Conservation (phyloP, 1,140 invertebrate genomes). For the Ceratosolen fusciceps region DNA sequence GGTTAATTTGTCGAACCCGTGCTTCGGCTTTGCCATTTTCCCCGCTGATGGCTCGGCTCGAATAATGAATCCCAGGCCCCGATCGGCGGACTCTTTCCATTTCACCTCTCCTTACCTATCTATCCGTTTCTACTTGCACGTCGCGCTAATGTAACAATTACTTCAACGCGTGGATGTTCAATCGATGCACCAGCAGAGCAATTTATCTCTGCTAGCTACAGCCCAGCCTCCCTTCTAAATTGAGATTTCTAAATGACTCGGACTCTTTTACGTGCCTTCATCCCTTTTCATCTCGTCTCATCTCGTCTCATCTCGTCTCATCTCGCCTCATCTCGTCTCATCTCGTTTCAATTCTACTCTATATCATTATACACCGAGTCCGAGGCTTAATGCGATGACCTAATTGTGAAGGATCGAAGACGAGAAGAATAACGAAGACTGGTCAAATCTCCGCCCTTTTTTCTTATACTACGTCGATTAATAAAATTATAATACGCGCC, state of each 20-base stretch:
- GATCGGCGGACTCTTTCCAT: neutral
- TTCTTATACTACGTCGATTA: too few species aligned
- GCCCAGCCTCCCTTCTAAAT: slow-evolving; percentile 1
- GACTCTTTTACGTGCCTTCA: slow-evolving; percentile 32
- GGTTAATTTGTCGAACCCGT: slow-evolving; percentile 34
- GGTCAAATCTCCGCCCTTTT: too few species aligned
- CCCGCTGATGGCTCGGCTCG: neutral
- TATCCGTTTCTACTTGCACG: slow-evolving; percentile 3
- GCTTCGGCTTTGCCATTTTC: neutral
- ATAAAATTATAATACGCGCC: too few species aligned
- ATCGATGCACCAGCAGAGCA: neutral
- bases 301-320: too few species aligned
- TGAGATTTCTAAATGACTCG: slow-evolving; percentile 31
- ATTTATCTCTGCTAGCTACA: slow-evolving; percentile 20
- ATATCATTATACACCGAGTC: too few species aligned
- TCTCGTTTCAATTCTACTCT: neutral
- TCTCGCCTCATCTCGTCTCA: too few species aligned
- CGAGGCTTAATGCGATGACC: too few species aligned
- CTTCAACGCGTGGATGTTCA: slow-evolving; percentile 33
- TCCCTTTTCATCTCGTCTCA: too few species aligned
- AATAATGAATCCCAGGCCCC: slow-evolving; percentile 23
- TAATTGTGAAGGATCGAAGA: too few species aligned
- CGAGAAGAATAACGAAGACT: too few species aligned
- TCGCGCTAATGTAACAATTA: slow-evolving; percentile 42
- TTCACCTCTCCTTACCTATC: neutral